Base-by-base conservation (phyloP, 2,797 vertebrate species). In the Diceros bicornis region DNA sequence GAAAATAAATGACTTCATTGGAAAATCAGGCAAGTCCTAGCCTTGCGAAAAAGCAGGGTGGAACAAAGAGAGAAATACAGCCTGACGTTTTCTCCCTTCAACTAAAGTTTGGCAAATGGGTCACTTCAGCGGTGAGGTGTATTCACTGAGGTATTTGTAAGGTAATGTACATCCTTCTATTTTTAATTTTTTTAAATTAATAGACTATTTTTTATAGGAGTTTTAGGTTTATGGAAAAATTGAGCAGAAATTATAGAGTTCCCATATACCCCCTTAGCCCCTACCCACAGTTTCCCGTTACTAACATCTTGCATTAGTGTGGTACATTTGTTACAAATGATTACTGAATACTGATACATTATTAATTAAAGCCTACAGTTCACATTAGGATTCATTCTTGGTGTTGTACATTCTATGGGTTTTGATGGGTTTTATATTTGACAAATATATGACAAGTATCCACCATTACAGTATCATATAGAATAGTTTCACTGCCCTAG, bases 1-100 rank as follows among this genome's bases (percentile, higher is more conserved):
- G 55, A 91, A 82, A 88, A 96, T 50, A 97, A 97, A 61, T 85
- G 89, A 82, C 94, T 93, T 97, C 85, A 96, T 81, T 98, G 98
- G 75, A 98, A 98, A 94, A 89, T 94, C 89, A 96, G 0, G 4
- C 34, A 97, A 88, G 69, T 69, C 84, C 79, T 32, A 93, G 90
- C 25, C 88, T 81, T 61, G 18, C 3, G 61, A 55, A 23, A 7
- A 81, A n/a, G 7, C 5, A 16, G 37, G 29, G 29, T 13, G 41
- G 37, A 78, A 77, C 52, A 72, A 81, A 37, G 34, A 27, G 3
- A 32, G 44, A 78, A 47, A 52, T 59, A 55, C 1, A 32, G 37
- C 23, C 29, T 71, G n/a, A 23, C 1, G 13, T 57, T 10, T 71
- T 74, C 44, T 77, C 50, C 55, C 16, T 68, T 91, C 29, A 34